Percentiles rank a stretch among this genome's conserved stretches.
These are phyloP conservation scores for Anniella stebbinsi DNA, from an alignment of 2,797 vertebrate genomes.

Conservation along the genomic window DNA sequence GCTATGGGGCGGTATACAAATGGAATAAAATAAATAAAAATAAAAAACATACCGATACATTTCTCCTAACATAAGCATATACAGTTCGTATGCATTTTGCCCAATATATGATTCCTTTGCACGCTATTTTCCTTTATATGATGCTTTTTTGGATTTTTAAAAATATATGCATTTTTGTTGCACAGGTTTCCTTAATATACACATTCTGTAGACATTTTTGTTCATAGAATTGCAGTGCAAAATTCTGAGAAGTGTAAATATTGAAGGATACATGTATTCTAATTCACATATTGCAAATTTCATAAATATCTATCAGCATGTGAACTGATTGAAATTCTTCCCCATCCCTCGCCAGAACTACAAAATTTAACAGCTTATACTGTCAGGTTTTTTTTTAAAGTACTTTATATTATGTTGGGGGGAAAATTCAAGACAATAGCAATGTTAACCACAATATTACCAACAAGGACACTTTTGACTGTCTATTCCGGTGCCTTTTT, in stretches of 20 bases:
- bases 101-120: not conserved
- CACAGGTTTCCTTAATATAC: not conserved
- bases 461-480: not conserved
- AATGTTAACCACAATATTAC: not conserved
- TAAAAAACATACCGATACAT: not conserved
- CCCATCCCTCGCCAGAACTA: too few species aligned
- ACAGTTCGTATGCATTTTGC: not conserved
- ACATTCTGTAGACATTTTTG: not conserved
- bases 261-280: not conserved
- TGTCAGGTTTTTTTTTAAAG: not conserved
- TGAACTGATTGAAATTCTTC: too few species aligned
- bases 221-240: not conserved
- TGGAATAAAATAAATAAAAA: not conserved
- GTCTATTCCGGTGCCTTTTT: not conserved
- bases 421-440: not conserved
- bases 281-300: too few species aligned
- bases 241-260: not conserved
- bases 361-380: too few species aligned
- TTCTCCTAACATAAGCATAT: not conserved
- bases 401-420: not conserved
- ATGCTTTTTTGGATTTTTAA: too few species aligned
- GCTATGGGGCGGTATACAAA: too few species aligned
- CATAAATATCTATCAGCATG: too few species aligned
- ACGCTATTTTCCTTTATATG: too few species aligned
- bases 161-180: too few species aligned